Evolutionary conservation across 2,113 vertebrate species (phyloP).

Genomic region (Piprites chloris): DNA sequence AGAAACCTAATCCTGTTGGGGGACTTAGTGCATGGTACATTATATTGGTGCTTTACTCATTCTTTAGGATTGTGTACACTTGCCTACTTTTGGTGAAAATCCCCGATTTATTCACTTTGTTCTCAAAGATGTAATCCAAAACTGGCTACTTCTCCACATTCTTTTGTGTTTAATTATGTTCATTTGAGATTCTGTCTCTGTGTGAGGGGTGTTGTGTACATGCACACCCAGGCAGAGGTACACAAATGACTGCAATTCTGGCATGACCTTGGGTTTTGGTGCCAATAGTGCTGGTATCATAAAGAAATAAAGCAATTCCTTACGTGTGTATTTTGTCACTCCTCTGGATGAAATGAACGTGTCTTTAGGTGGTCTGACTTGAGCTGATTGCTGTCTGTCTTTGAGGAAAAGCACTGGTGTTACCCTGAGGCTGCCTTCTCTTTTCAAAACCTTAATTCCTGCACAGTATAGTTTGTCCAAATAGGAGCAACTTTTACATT

Average conservation of each 20-base stretch:
- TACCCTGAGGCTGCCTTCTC: neutral
- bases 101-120: neutral
- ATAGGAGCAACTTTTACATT: neutral
- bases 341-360: neutral
- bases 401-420: neutral
- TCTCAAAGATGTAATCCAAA: neutral
- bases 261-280: neutral
- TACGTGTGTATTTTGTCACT: neutral
- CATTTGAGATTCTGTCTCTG: neutral
- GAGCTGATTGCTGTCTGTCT: neutral
- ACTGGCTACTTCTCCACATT: neutral
- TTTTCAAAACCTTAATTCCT: neutral
- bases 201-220: no score
- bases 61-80: neutral
- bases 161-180: neutral
- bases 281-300: neutral
- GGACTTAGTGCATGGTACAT: neutral
- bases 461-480: neutral
- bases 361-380: neutral
- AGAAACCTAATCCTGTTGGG: neutral
- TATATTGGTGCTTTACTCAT: neutral
- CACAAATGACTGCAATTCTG: rapidly evolving
- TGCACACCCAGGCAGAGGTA: no score
- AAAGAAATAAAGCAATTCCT: neutral
- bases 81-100: neutral